Evolutionary conservation across 1,140 invertebrate species (phyloP), one percentile per base, ranked within the genome.

Genomic region (Eriocheir sinensis): DNA sequence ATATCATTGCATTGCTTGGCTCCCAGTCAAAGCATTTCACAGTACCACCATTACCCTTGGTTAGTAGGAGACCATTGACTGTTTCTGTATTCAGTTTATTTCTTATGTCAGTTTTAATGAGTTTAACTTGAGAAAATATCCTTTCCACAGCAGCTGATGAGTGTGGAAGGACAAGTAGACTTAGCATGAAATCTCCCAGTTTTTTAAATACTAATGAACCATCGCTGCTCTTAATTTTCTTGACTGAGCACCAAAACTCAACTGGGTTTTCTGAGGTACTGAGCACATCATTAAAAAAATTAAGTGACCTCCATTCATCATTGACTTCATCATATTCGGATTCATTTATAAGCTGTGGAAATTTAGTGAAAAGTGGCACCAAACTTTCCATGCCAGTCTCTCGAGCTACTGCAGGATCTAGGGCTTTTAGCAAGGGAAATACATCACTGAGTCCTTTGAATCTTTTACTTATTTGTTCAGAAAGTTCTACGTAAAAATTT

Each of bases 341-440:
- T 60, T 91, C 90, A 32, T 79, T 4, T 34, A 91, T 91, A 12
- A 91, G 38, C 30, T 91, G 90, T 32, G 90, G 34, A 38, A 91
- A 91, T 34, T 91, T 91, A 6, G 32, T 8, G n/a, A 91, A 91
- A 17, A 72, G 34, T 34, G 90, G 48, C n/a, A 91, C 48, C 80
- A 91, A 38, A 34, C 44, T 36, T 32, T 79, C 34, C 8, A 72
- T 60, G 3, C 9, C 30, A 91, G 17, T 2, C 30, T 2, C 44
- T 72, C 90, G 72, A 32, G 4, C 48, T 36, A 79, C 53, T 2
- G 30, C 2, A 6, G 72, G 90, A 40, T 91, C 90, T 79, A n/a
- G 80, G 36, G 40, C 48, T 34, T 91, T 91, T 27, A 80, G 80
- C 32, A 91, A 36, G 17, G 90, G 90, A 17, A 91, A 79, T 34